Conservation (phyloP, 1,140 invertebrate species). For the Adelges cooleyi region DNA sequence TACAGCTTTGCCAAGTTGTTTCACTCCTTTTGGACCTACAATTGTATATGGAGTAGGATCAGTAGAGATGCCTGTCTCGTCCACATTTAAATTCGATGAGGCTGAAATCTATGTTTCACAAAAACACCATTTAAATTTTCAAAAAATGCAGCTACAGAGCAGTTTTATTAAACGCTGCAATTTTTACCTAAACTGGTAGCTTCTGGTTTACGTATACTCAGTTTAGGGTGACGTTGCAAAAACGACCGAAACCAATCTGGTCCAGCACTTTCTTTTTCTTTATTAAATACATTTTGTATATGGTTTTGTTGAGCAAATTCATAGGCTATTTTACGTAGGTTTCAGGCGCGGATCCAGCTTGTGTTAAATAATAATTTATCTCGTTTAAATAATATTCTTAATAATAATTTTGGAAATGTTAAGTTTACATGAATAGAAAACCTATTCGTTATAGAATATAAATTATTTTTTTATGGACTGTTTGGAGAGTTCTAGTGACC, state of each 20-base stretch:
- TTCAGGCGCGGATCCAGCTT: no score
- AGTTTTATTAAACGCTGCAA: background rate
- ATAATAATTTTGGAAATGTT: no score
- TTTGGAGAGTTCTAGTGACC: no score
- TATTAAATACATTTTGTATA: background rate
- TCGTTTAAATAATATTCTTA: no score
- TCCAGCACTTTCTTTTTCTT: background rate
- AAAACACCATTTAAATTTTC: background rate
- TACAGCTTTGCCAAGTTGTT: slow-evolving; percentile 31
- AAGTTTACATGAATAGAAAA: no score
- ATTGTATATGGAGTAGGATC: background rate
- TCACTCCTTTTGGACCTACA: background rate
- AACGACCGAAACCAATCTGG: background rate
- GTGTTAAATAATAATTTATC: no score
- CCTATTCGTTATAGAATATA: no score
- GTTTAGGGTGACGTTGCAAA: no score
- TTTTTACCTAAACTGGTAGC: no score
- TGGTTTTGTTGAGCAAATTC: background rate
- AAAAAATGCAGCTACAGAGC: background rate
- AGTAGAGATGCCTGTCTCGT: background rate
- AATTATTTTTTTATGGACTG: no score
- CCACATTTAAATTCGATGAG: background rate
- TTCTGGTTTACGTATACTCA: no score
- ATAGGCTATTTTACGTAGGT: background rate
- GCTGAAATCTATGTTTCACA: background rate